Percentiles rank a stretch among this genome's conserved stretches.
phyloP scores from a whole-genome alignment of 2,888 invertebrate genomes.

The Drosophila barbarae region DNA sequence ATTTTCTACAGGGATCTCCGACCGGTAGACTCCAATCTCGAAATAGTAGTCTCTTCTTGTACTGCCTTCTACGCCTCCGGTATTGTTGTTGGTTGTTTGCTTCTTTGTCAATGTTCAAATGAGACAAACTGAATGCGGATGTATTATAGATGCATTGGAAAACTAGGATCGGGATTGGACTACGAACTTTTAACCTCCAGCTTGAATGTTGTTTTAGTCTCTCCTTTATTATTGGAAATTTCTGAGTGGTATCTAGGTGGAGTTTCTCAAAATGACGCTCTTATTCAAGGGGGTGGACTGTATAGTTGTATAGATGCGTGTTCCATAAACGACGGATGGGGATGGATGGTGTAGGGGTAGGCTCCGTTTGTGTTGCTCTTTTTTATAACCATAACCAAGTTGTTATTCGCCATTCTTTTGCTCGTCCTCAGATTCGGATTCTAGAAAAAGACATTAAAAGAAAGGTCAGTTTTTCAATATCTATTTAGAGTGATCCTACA shows the following conservation, averaged over 20 bases:
- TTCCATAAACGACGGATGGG: constrained; percentile 10
- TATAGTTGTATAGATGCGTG: constrained; percentile 25
- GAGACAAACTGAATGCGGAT: constrained; percentile 10
- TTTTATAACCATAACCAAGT: constrained; percentile 23
- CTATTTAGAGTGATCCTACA: neutral
- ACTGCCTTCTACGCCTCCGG: neutral
- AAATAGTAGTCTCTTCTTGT: neutral
- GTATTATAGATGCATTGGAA: neutral
- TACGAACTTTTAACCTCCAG: constrained; percentile 26
- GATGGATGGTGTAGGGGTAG: constrained; percentile 18
- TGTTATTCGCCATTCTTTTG: constrained; percentile 76
- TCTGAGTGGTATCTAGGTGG: constrained; percentile 41
- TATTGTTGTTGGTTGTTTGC: constrained; percentile 8
- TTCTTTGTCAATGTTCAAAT: neutral
- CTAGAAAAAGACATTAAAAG: constrained; percentile 59
- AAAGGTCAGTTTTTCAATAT: neutral
- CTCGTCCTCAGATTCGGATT: constrained; percentile 80
- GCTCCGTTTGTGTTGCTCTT: constrained; percentile 34
- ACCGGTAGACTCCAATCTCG: neutral
- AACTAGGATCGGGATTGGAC: constrained; percentile 3
- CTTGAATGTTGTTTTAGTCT: constrained; percentile 27
- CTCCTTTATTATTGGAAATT: constrained; percentile 31
- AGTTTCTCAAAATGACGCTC: constrained; percentile 31
- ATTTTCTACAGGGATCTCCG: neutral
- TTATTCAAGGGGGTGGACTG: constrained; percentile 19